These are phyloP conservation scores for Arrhopalites spinosus DNA, from an alignment of 2,888 invertebrate genomes.

Conservation along the genomic window DNA sequence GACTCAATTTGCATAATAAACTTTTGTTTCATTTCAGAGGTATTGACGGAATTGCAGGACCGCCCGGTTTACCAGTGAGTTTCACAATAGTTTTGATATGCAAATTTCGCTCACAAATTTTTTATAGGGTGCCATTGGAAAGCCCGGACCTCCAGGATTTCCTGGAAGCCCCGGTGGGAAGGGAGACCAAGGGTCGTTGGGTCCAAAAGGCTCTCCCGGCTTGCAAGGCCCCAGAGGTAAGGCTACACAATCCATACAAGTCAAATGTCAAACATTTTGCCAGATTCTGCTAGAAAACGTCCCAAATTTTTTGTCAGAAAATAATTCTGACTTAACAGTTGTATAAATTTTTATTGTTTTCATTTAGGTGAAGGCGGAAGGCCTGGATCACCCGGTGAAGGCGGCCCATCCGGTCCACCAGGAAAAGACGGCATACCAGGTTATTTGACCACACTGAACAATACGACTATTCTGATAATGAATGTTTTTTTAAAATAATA, in stretches of 20 bases:
- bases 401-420: conserved; percentile 73
- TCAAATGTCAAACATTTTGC: conserved; percentile 29
- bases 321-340: no score
- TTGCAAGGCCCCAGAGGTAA: conserved; percentile 76
- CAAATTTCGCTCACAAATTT: no score
- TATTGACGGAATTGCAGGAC: conserved; percentile 76
- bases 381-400: conserved; percentile 76
- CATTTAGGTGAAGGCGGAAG: conserved; percentile 81
- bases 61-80: conserved; percentile 76
- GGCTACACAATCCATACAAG: conserved; percentile 14
- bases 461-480: no score
- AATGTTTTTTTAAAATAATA: no score
- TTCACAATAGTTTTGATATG: no score
- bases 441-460: no score
- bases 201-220: conserved; percentile 81
- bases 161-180: conserved; percentile 80
- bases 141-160: conserved; percentile 82
- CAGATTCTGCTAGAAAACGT: no score
- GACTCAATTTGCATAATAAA: no score
- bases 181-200: conserved; percentile 75
- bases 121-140: conserved; percentile 81
- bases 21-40: no score
- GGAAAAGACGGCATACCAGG: conserved; percentile 76
- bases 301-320: no score
- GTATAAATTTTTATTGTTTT: no score